Base-by-base conservation (phyloP, 2,113 vertebrate species). In the Lamprotornis superbus region DNA sequence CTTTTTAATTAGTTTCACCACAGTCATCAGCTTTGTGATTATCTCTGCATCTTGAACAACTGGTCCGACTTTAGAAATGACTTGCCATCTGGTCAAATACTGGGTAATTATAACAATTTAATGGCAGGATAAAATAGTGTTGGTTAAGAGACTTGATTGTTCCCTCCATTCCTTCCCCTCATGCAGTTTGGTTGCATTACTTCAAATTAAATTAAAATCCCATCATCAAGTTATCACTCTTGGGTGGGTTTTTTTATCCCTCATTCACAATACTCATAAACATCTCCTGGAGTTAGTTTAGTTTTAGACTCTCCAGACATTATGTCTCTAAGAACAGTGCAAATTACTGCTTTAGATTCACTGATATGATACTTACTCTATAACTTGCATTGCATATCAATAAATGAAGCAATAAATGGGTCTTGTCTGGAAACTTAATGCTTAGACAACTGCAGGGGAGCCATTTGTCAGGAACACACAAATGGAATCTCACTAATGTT, bases 41-140 rank as follows among this genome's bases (percentile, higher is more conserved):
- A 98, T 88, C 95, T 96, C 92, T 80, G 94, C 97, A 94, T 98
- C 96, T 97, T 94, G 91, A 98, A 97, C 97, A 98, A 95, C 97
- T 98, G 97, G 96, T 97, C 95, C 73, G 91, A 97, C 95, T 97
- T 97, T 90, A 94, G 94, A 97, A 98, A 97, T 97, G 87, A 97
- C 94, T 97, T 97, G 75, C 98, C 98, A 98, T 97, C 98, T 98
- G 98, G 97, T 93, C 94, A 95, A 95, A 98, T 96, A 82, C 89
- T 60, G 80, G 84, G 86, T 97, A 98, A 98, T 98, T 98, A 97
- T 96, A 97, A 93, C 93, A 97, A 95, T 93, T 97, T 97, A 98
- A 97, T 96, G 96, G 86, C 76, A 89, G 90, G 82, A 92, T 94
- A 94, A 97, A 97, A 95, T 84, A 93, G 46, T 65, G 71, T 97